Conservation (phyloP, 2,888 invertebrate genomes). For the Stegophylla sp. region DNA sequence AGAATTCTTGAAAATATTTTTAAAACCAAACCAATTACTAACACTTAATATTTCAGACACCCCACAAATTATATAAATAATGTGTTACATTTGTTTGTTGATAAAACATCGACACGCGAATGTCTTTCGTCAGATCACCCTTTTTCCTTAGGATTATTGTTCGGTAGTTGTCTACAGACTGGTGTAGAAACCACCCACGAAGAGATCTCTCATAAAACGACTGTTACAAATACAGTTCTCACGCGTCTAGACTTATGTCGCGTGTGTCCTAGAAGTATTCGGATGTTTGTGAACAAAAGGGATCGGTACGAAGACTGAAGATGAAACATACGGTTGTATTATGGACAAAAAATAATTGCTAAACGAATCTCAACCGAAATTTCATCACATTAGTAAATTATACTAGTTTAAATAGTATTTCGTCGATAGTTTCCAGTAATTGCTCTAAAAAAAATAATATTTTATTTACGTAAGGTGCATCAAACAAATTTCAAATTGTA, state of each 20-base stretch:
- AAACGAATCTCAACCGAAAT: too few species aligned
- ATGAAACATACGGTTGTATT: neutral
- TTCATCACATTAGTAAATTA: too few species aligned
- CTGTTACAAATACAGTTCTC: constrained; percentile 23
- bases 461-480: neutral
- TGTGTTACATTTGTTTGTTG: neutral
- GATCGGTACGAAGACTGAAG: neutral
- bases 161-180: neutral
- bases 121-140: constrained; percentile 14
- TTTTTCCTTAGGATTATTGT: neutral
- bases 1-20: too few species aligned
- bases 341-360: neutral
- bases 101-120: neutral
- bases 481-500: neutral
- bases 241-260: constrained; percentile 1
- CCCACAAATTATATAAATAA: neutral
- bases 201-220: constrained; percentile 12
- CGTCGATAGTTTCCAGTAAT: too few species aligned
- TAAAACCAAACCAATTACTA: neutral
- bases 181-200: constrained; percentile 28
- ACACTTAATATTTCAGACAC: neutral
- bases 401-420: too few species aligned
- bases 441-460: neutral
- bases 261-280: constrained; percentile 9
- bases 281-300: neutral